Percentiles rank a stretch among this genome's conserved stretches.
Evolutionary conservation across 2,113 vertebrate genomes (phyloP).

Genomic region (Muntiacus reevesi): DNA sequence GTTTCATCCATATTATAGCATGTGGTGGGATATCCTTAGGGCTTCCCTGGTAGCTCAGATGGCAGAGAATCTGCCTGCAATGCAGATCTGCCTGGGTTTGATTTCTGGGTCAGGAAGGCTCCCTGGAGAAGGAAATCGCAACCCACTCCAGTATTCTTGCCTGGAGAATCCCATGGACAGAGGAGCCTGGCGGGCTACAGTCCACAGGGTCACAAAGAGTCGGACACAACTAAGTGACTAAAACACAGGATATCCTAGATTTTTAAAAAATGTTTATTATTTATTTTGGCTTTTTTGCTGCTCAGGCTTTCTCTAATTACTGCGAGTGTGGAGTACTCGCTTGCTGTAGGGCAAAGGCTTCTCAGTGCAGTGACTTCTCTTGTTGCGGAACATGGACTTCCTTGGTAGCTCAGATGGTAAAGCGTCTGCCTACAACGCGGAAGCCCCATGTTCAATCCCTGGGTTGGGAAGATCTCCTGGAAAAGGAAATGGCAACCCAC

Average conservation of each 20-base stretch:
- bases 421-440: background rate
- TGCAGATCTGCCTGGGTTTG: background rate
- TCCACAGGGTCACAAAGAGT: background rate
- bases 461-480: background rate
- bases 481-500: background rate
- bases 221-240: background rate
- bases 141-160: background rate
- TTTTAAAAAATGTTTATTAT: background rate
- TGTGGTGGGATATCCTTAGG: background rate
- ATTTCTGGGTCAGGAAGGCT: background rate
- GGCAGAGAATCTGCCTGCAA: background rate
- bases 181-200: background rate
- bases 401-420: background rate
- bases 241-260: background rate
- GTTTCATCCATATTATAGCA: background rate
- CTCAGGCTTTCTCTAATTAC: background rate
- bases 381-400: background rate
- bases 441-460: background rate
- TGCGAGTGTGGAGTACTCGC: accelerated
- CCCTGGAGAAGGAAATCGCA: background rate
- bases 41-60: background rate
- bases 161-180: background rate
- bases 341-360: background rate
- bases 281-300: background rate
- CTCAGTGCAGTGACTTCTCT: background rate